These are phyloP conservation scores for Hedychridium roseum DNA, from an alignment of 2,888 invertebrate genomes.

Conservation along the genomic window DNA sequence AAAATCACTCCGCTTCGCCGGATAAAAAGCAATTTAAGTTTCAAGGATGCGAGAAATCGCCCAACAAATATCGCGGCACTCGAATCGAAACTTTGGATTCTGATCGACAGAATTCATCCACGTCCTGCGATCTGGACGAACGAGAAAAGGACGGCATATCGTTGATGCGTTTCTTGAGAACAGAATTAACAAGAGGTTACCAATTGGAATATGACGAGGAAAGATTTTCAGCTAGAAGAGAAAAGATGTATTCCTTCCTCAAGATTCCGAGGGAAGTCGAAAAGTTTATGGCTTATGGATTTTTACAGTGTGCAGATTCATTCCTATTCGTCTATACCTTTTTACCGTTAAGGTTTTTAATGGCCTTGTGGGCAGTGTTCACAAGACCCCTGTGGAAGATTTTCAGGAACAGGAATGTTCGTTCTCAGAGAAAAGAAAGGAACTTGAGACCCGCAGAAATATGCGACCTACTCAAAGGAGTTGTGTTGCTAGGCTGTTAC, in stretches of 20 bases:
- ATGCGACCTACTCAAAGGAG: conserved; percentile 95
- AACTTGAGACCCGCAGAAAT: conserved; percentile 88
- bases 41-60: conserved; percentile 29
- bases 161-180: conserved; percentile 73
- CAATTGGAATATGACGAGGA: conserved; percentile 94
- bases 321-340: conserved; percentile 98
- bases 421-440: conserved; percentile 64
- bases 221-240: conserved; percentile 90
- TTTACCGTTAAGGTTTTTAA: conserved; percentile 88
- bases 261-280: conserved; percentile 93
- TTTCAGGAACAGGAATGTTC: conserved; percentile 42
- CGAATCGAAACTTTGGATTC: conserved; percentile 44
- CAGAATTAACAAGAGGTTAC: conserved; percentile 92
- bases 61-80: conserved; percentile 24
- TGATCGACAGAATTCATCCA: conserved; percentile 22
- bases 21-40: conserved; percentile 44
- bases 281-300: conserved; percentile 92
- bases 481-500: conserved; percentile 83
- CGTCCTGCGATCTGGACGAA: neutral
- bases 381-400: conserved; percentile 74
- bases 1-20: conserved; percentile 24
- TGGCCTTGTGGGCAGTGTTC: conserved; percentile 85
- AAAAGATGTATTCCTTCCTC: conserved; percentile 97
- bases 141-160: conserved; percentile 45
- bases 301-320: conserved; percentile 87